Evolutionary conservation across 2,113 vertebrate genomes (phyloP), one percentile per base, ranked within the genome.

Genomic region (Austrofundulus limnaeus): DNA sequence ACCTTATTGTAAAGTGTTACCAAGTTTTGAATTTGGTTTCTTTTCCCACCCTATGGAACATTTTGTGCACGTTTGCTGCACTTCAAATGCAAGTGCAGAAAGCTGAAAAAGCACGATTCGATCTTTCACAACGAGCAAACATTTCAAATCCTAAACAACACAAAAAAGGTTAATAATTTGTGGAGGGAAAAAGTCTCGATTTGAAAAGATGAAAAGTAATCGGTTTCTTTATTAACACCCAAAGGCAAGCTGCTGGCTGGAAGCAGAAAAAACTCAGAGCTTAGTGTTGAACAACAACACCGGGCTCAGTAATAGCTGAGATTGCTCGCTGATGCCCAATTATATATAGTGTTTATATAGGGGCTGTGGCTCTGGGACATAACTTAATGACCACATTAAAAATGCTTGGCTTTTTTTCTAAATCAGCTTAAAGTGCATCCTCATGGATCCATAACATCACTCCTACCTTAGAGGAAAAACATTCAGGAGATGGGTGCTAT

Each of bases 371-470:
- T 75, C 59, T 15, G 9, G 85, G 87, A 81, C 60, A 79, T 16
- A 4, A 50, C 47, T 75, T 83, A 88, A 89, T 84, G 82, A 84
- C 64, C 59, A 49, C 80, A 82, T 85, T 78, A 79, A 80, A 73
- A 60, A 81, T 72, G 69, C 75, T 75, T 79, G 77, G 73, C 77
- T 78, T 67, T 59, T 56, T 84, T 64, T n/a, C n/a, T 80, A 70
- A 85, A 83, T 86, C 83, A 78, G 78, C 82, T 84, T 74, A 87
- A 69, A 85, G 72, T 73, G 52, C 77, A 73, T 77, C 75, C 70
- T 74, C 2, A 2, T 63, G 48, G 78, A 76, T 78, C 76, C 53
- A 50, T 65, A 72, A 54, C 67, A 74, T 77, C 62, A 59, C 31
- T 81, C 70, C 20, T 34, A 8, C 70, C 48, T 68, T 66, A 42